phyloP scores from a whole-genome alignment of 2,797 vertebrate genomes.

The Tolypeutes matacus region DNA sequence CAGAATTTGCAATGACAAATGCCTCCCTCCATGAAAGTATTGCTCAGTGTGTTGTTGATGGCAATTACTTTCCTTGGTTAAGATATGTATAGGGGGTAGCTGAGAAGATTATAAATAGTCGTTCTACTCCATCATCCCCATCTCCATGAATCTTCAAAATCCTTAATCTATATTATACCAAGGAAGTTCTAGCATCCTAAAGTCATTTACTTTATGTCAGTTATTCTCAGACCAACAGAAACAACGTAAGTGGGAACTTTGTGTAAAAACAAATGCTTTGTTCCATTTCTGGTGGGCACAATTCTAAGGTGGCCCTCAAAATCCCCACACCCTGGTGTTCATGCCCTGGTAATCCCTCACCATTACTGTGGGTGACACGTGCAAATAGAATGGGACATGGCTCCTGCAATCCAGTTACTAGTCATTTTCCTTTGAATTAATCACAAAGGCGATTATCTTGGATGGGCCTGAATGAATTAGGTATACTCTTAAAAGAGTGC shows the following conservation, averaged over 20 bases:
- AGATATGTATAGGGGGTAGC: neutral
- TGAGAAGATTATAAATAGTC: neutral
- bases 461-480: neutral
- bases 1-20: neutral
- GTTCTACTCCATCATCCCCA: too few species aligned
- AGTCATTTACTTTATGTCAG: neutral
- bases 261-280: neutral
- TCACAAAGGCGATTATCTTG: neutral
- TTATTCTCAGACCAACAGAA: neutral
- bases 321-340: accelerated
- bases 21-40: neutral
- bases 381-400: neutral
- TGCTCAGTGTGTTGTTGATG: neutral
- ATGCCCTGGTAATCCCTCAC: neutral
- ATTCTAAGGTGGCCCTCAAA: neutral
- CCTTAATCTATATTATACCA: neutral
- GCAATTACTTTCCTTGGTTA: neutral
- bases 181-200: neutral
- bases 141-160: neutral
- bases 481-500: neutral
- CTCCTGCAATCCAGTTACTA: neutral
- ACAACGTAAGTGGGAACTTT: neutral
- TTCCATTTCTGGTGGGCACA: neutral
- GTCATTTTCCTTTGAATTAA: neutral
- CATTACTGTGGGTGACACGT: too few species aligned